Base-by-base conservation (phyloP, 2,797 vertebrate species). In the Argentina silus region DNA sequence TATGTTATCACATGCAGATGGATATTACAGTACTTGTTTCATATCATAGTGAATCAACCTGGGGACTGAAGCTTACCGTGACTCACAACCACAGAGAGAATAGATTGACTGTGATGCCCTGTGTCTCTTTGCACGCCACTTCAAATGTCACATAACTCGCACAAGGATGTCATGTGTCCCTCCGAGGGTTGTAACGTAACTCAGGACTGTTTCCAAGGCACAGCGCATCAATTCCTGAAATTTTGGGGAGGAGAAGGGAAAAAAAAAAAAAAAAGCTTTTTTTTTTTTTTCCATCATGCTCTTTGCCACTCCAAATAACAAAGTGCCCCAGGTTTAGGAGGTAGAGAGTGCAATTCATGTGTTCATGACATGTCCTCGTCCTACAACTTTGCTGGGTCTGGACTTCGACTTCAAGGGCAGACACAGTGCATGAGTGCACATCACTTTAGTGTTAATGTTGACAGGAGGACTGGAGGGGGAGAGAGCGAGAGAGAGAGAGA, bases 361-460 rank as follows among this genome's bases (percentile, higher is more conserved):
- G 27, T 36, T 36, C 2, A 36, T 36, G 27, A 48, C 70, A 81
- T 57, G 65, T 73, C 61, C 12, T 45, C 68, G 67, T 59, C 43
- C 67, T 56, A 77, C 73, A 72, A 75, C 55, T 57, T 73, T 64
- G 69, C 67, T 36, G 67, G 70, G 82, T 76, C 82, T 64, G 63
- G 67, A 72, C 73, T 83, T 80, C 73, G 67, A 72, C 73, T 83
- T 80, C 75, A 85, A 84, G 82, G 83, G 59, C 86, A 88, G 73
- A 83, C 72, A 67, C 17, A 63, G 75, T 15, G 9, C 78, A 69
- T 67, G 71, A 84, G 21, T 42, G 59, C 60, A 79, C 69, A 74
- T 80, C 65, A 57, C 77, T 75, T 66, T 69, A 81, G 78, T 79
- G 84, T 86, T 84, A 84, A 83, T 88, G 89, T 86, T 89, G 88